phyloP scores from a whole-genome alignment of 2,113 vertebrate species.

The Pterocles orientalis region DNA sequence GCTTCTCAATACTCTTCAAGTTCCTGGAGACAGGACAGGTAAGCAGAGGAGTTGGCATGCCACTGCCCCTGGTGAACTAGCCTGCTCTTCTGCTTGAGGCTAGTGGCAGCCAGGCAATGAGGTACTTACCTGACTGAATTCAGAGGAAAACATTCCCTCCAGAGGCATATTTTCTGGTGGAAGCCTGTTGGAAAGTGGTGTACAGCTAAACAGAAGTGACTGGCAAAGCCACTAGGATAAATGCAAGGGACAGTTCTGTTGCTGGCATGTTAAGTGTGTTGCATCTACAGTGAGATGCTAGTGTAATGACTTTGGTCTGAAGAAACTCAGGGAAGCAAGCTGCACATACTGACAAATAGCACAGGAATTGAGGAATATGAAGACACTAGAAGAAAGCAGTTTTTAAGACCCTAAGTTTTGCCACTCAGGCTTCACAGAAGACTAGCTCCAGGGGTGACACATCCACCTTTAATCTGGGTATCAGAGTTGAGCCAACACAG shows the following conservation, averaged over 20 bases:
- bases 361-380: background rate
- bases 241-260: background rate
- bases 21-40: background rate
- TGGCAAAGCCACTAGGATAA: background rate
- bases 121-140: background rate
- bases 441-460: background rate
- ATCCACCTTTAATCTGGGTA: background rate
- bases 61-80: background rate
- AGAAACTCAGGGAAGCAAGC: background rate
- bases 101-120: background rate
- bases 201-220: background rate
- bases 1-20: background rate
- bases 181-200: background rate
- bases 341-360: background rate
- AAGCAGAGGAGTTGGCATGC: background rate
- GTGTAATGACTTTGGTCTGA: background rate
- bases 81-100: background rate
- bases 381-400: background rate
- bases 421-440: background rate
- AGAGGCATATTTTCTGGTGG: background rate
- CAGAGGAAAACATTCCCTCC: background rate
- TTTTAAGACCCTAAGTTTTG: background rate
- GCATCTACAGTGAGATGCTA: background rate
- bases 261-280: background rate
- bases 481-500: background rate